Evolutionary conservation across 2,888 invertebrate species (phyloP), one percentile per base, ranked within the genome.

Genomic region (Meandrusa payeni): DNA sequence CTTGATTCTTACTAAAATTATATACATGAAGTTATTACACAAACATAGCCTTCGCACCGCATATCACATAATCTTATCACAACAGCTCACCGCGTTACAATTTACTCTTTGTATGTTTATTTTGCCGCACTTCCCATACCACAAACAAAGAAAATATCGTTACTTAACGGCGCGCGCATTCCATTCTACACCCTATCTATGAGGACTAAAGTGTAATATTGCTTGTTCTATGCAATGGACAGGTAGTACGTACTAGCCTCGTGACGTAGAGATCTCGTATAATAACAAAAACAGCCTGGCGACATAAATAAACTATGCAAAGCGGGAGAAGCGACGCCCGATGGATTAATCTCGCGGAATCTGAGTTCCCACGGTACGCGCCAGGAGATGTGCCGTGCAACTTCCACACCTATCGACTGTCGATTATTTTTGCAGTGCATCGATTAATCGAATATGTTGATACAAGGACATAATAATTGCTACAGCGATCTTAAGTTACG

Each of bases 301-400:
- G 59, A 68, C 61, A 61, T 62, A 66, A 68, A 67, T 71, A 69
- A 69, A 61, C 52, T 61, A 70, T 65, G 64, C 68, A 66, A 62
- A 71, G 53, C 52, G 45, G 61, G 59, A 58, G 61, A 61, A 61
- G 59, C 61, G 57, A 55, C 62, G 60, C 48, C 57, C 65, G 57
- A 69, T 59, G 71, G 68, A 71, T 75, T 76, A 69, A 72, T 69
- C 64, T 61, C 58, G 57, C 56, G 54, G 71, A 65, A 67, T 64
- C 62, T 53, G 50, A 52, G 68, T 76, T 76, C 75, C 69, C 75
- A 76, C 75, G 76, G 56, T 59, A 27, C 54, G 48, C 32, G 47
- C 37, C 12, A 10, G 23, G 3, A 23, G 36, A 0, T 28, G 9
- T 11, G 15, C 23, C 11, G 27, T 9, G 17, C 28, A 19, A 5